Percentiles rank a stretch among this genome's conserved stretches.
Conservation (phyloP, 2,888 invertebrate genomes). For the Pristionchus exspectatus region DNA sequence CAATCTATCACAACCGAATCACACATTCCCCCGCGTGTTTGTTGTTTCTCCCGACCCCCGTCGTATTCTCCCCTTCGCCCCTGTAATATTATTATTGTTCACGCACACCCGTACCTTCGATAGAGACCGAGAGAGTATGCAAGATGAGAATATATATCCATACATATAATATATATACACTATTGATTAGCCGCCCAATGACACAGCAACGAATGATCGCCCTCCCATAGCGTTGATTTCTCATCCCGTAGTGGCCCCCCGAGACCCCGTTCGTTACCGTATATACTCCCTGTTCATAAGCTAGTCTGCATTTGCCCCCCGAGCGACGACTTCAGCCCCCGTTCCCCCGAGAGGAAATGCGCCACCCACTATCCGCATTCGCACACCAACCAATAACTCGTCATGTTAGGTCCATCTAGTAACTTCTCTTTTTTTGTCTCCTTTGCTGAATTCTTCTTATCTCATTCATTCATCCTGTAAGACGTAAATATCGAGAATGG, state of each 20-base stretch:
- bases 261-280: background rate
- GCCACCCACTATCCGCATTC: background rate
- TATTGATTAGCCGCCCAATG: slow-evolving; percentile 31
- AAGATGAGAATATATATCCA: background rate
- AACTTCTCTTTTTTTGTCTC: background rate
- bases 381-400: background rate
- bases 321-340: slow-evolving; percentile 12
- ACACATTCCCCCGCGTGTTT: slow-evolving; percentile 22
- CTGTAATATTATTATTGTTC: slow-evolving; percentile 30
- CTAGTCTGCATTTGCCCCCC: slow-evolving; percentile 47
- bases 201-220: background rate
- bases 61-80: background rate
- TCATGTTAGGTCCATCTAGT: slow-evolving; percentile 44
- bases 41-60: background rate
- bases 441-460: background rate
- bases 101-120: background rate
- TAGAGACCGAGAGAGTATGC: slow-evolving; percentile 47
- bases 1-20: slow-evolving; percentile 2
- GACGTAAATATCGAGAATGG: slow-evolving; percentile 11
- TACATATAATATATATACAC: slow-evolving; percentile 4
- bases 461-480: slow-evolving; percentile 38
- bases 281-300: slow-evolving; percentile 24
- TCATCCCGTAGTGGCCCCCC: background rate
- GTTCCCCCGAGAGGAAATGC: slow-evolving; percentile 32
- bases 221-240: background rate